phyloP scores from a whole-genome alignment of 1,140 invertebrate genomes.

The Popillia japonica region DNA sequence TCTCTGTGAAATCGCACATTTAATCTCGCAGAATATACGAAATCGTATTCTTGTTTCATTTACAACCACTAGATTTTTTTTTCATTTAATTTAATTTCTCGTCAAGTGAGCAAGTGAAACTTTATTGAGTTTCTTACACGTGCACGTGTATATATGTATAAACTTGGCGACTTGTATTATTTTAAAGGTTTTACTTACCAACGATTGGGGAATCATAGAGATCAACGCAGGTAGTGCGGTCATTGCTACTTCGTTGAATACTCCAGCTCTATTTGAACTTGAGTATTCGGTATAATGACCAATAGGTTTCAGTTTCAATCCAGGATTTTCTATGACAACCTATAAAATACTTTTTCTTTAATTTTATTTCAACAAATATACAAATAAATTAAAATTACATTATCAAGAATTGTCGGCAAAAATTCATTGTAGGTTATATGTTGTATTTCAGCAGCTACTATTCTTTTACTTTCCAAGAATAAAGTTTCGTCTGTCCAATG shows the following conservation, averaged over 20 bases:
- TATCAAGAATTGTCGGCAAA: slow-evolving; percentile 79
- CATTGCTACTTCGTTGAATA: slow-evolving; percentile 78
- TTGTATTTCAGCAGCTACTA: slow-evolving; percentile 82
- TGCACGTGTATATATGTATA: too few species aligned
- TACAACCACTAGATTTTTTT: too few species aligned
- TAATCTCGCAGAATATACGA: too few species aligned
- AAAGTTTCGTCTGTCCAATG: slow-evolving; percentile 87
- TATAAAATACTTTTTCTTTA: slow-evolving; percentile 53
- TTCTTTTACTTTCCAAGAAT: slow-evolving; percentile 80
- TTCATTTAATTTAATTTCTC: too few species aligned
- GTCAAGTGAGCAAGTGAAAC: too few species aligned
- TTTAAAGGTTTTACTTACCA: slow-evolving; percentile 60
- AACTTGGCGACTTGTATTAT: background rate
- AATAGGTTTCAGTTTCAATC: slow-evolving; percentile 69
- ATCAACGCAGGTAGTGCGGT: slow-evolving; percentile 78
- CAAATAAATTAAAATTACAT: slow-evolving; percentile 59
- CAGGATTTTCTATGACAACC: slow-evolving; percentile 71
- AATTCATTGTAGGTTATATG: slow-evolving; percentile 89
- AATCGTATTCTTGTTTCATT: too few species aligned
- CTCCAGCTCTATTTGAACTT: slow-evolving; percentile 78
- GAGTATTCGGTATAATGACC: slow-evolving; percentile 82
- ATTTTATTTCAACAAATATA: too few species aligned
- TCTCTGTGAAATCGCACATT: too few species aligned
- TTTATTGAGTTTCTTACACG: too few species aligned
- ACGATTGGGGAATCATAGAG: slow-evolving; percentile 72